These are phyloP conservation scores for Eurytoma californica DNA, from an alignment of 2,888 invertebrate species.

Conservation along the genomic window DNA sequence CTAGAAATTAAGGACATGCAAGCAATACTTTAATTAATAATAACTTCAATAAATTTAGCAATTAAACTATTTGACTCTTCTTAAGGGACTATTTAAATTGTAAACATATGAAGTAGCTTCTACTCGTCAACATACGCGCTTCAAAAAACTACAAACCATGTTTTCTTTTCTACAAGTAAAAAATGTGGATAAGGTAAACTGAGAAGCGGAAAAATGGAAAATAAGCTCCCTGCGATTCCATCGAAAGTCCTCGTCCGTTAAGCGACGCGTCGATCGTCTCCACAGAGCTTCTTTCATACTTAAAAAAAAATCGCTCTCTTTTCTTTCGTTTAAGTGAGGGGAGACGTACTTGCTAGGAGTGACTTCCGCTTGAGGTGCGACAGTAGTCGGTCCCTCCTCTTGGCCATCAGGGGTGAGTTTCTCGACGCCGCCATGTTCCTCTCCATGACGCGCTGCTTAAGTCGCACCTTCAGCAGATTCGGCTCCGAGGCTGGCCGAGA, in stretches of 20 bases:
- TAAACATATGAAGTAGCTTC: too few relatives aligned
- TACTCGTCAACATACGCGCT: too few relatives aligned
- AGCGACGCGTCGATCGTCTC: slow-evolving; percentile 37
- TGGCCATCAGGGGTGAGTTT: slow-evolving; percentile 90
- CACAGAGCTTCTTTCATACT: slow-evolving; percentile 17
- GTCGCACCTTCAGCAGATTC: slow-evolving; percentile 94
- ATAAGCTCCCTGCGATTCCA: slow-evolving; percentile 37
- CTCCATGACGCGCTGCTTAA: slow-evolving; percentile 96
- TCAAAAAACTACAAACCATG: too few relatives aligned
- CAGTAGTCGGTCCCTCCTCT: slow-evolving; percentile 86
- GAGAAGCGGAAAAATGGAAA: too few relatives aligned
- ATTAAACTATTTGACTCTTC: too few relatives aligned
- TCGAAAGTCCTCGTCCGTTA: slow-evolving; percentile 16
- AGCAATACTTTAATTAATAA: too few relatives aligned
- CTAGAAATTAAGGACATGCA: too few relatives aligned
- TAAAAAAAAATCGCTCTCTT: not conserved
- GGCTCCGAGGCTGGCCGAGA: slow-evolving; percentile 91
- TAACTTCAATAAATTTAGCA: too few relatives aligned
- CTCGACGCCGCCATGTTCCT: slow-evolving; percentile 79
- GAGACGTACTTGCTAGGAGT: slow-evolving; percentile 78
- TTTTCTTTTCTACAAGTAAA: too few relatives aligned
- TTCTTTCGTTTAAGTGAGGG: slow-evolving; percentile 36
- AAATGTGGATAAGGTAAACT: too few relatives aligned
- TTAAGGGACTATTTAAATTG: too few relatives aligned
- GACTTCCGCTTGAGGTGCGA: slow-evolving; percentile 86